A percentile compares a stretch with the other conserved stretches of the same genome.
Evolutionary conservation across 2,797 vertebrate genomes (phyloP).

Genomic region (Sternarchorhynchus goeldii): DNA sequence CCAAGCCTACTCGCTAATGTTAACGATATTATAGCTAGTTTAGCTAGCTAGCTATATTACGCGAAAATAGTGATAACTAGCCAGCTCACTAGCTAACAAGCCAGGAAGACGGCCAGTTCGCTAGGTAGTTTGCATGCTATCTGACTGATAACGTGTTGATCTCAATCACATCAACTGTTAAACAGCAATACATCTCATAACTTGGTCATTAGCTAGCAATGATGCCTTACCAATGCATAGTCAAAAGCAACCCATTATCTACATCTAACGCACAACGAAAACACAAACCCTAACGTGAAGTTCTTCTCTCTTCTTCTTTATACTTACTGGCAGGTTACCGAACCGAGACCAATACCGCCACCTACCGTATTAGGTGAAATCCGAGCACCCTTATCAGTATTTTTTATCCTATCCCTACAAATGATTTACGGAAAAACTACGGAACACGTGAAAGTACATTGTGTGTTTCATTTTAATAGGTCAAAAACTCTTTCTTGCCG

Average conservation of each 20-base stretch:
- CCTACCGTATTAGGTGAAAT: conserved; percentile 9
- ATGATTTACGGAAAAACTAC: too few relatives aligned
- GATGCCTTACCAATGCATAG: conserved; percentile 46
- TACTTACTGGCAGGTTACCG: too few relatives aligned
- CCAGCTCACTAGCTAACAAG: conserved; percentile 1
- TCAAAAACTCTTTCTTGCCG: too few relatives aligned
- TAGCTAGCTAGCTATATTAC: neutral
- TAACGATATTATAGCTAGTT: too few relatives aligned
- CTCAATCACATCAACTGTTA: neutral
- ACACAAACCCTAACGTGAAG: neutral
- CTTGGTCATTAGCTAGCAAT: neutral
- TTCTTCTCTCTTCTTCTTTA: conserved; percentile 17
- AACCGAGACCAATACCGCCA: neutral
- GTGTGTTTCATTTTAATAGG: too few relatives aligned
- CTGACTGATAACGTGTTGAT: neutral
- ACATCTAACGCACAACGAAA: neutral
- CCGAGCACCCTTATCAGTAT: too few relatives aligned
- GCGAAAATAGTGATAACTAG: conserved; percentile 11
- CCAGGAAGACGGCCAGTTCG: neutral
- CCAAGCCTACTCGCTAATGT: too few relatives aligned
- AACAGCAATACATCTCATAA: neutral
- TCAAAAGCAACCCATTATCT: conserved; percentile 35
- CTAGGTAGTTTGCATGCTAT: neutral
- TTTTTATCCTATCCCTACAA: too few relatives aligned
- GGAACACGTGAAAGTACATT: too few relatives aligned